These are phyloP conservation scores for Uloborus diversus DNA, from an alignment of 1,140 invertebrate genomes.

Conservation along the genomic window DNA sequence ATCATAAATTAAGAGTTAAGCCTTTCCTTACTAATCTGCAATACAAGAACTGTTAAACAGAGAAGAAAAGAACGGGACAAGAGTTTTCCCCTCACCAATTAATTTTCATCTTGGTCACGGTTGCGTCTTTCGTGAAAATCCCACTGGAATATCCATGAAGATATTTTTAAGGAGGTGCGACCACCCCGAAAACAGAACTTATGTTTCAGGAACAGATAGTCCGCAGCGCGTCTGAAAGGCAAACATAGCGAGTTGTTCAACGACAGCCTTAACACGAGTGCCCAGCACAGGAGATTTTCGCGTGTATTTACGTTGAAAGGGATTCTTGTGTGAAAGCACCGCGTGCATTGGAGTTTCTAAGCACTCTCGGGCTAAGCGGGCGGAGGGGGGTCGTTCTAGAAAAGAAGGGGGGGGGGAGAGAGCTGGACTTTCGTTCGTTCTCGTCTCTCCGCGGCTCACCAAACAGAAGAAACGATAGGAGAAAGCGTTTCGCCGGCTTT, in stretches of 20 bases:
- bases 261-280: too few species aligned
- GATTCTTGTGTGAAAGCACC: conserved; percentile 41
- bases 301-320: conserved; percentile 36
- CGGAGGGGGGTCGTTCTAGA: background rate
- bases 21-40: too few species aligned
- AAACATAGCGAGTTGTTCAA: too few species aligned
- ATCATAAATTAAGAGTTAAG: too few species aligned
- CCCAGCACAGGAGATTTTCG: background rate
- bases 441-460: conserved; percentile 25
- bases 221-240: too few species aligned
- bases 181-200: too few species aligned
- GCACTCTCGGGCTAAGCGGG: background rate
- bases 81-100: conserved; percentile 1
- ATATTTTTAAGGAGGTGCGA: too few species aligned
- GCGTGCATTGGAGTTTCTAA: conserved; percentile 10
- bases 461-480: conserved; percentile 51
- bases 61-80: too few species aligned
- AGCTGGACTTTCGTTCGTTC: conserved; percentile 13
- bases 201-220: too few species aligned
- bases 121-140: background rate
- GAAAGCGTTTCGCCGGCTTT: conserved; percentile 21
- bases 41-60: too few species aligned
- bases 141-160: background rate
- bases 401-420: background rate
- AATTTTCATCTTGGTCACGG: conserved; percentile 15